Base-by-base conservation (phyloP, 2,113 vertebrate genomes). In the Eretmochelys imbricata region DNA sequence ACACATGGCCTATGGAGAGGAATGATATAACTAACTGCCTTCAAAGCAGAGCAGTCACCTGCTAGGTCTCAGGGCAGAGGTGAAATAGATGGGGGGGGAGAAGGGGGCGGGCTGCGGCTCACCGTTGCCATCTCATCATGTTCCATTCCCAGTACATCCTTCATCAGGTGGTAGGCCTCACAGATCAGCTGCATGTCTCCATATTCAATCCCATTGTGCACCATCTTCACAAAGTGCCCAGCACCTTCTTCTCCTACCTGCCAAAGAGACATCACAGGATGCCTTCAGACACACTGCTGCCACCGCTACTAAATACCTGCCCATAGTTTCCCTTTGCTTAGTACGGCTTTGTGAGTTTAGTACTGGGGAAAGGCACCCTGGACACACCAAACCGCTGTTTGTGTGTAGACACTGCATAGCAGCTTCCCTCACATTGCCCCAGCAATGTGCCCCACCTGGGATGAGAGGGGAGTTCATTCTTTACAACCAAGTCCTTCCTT, bases 121-220 rank as follows among this genome's bases (percentile, higher is more conserved):
- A 99, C 99, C 99, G 99, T 27, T 1, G 99, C 98, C 99, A 99
- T 99, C 94, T 99, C 98, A 0, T 98, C 96, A 0, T 99, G 99
- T 42, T 98, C 98, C 99, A 99, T 99, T 31, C 95, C 97, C 97
- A 99, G 94, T 6, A 99, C 96, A 1, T 99, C 99, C n/a, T 99
- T 99, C 99, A 99, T 99, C 94, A 99, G 97, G 95, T 99, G 99
- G 95, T 99, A 99, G 10, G 99, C 99, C 97, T 99, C 99, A 38
- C 99, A 99, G 97, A 99, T 99, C 79, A 99, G 98, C 98, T 99
- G 99, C 99, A 99, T 99, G 97, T 99, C 99, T 1, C 99, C 99
- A 0, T 99, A 99, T 95, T 99, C 99, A 1, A 99, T 99, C n/a
- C 99, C 99, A 1, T 99, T 99, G 95, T 99, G 99, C 75, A 99